Base-by-base conservation (phyloP, 2,888 invertebrate genomes). In the Nasonovia ribisnigri region DNA sequence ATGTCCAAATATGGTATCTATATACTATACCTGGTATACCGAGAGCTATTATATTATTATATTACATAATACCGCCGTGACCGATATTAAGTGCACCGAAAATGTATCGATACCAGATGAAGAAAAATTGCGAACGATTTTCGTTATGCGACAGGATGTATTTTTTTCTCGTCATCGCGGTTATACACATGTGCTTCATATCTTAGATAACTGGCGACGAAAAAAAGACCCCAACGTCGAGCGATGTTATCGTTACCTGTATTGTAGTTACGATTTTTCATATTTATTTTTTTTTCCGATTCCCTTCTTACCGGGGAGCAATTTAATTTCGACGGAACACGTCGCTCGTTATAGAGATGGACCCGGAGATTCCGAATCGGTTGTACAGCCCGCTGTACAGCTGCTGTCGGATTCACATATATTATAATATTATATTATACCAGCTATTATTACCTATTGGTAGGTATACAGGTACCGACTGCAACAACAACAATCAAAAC, bases 291-390 rank as follows among this genome's bases (percentile, higher is more conserved):
- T 36, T 84, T 29, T 43, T 60, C 11, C 11, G 89, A 36, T 67
- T 46, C 16, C 48, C 46, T 46, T 48, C 67, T n/a, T n/a, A 67
- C 48, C 67, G 90, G 57, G 20, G 57, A 89, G 48, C 67, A 90
- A 90, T 90, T 90, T 90, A 90, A 67, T 90, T 67, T 36, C 11
- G 46, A 90, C 46, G 60, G n/a, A 60, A 89, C 57, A 89, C 89
- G 67, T 24, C 57, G 48, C 48, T 67, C 46, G 46, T 48, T 67
- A 90, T 13, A 48, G n/a, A 60, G 46, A 90, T 90, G 48, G 26
- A n/a, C 42, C 16, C 46, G n/a, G 90, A 48, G 90, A 90, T 90
- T 90, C 67, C 67, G 48, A 77, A 20, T 90, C 46, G 57, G 88
- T 57, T 42, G 43, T 20, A n/a, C n/a, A n/a, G 43, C 57, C 20